Conservation (phyloP, 2,113 vertebrate species). For the Dasyurus viverrinus region DNA sequence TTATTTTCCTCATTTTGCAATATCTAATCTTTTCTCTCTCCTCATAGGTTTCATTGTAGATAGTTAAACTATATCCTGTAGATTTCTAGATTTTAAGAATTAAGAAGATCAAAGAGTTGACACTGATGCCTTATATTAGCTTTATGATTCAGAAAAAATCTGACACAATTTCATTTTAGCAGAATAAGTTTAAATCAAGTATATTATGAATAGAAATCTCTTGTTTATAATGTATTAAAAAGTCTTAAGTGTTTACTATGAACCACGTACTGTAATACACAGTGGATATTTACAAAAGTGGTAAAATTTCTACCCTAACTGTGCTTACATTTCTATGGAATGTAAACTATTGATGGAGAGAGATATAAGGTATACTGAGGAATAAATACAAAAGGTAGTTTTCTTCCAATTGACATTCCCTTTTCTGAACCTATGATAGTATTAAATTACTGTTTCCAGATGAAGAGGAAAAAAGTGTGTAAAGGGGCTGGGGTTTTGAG, state of each 20-base stretch:
- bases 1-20: background rate
- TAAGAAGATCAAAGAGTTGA: background rate
- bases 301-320: background rate
- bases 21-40: background rate
- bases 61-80: background rate
- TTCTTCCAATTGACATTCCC: background rate
- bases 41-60: background rate
- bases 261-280: background rate
- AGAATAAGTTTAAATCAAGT: background rate
- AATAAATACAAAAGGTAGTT: background rate
- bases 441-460: background rate
- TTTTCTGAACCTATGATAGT: background rate
- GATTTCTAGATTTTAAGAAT: background rate
- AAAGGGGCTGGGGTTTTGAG: background rate
- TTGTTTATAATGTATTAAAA: background rate
- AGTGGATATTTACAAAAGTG: background rate
- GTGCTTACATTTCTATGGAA: background rate
- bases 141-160: background rate
- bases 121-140: background rate
- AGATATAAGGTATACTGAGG: background rate
- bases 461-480: background rate
- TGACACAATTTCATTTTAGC: slow-evolving; percentile 31
- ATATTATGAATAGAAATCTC: background rate
- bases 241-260: background rate
- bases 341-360: background rate